These are phyloP conservation scores for Octodon degus DNA, from an alignment of 2,113 vertebrate species.

Conservation along the genomic window DNA sequence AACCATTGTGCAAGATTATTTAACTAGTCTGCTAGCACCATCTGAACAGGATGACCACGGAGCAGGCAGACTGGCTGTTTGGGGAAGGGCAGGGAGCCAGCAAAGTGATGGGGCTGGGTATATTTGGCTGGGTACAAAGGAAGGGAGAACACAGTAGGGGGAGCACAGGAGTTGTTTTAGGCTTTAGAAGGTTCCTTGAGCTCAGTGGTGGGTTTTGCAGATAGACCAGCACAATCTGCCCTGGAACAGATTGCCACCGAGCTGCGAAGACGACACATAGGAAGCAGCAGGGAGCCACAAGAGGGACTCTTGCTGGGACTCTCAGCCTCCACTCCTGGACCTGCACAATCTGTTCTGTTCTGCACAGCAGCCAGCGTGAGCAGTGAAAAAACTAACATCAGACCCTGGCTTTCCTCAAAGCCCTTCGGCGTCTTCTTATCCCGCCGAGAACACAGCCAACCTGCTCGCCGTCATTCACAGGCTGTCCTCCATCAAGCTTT, in stretches of 20 bases:
- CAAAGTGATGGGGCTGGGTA: not conserved
- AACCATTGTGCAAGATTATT: not conserved
- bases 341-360: slow-evolving; percentile 40
- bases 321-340: not conserved
- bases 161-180: not conserved
- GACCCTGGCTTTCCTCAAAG: not conserved
- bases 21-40: not conserved
- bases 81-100: too few species aligned
- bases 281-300: slow-evolving; percentile 42
- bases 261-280: not conserved
- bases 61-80: not conserved
- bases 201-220: slow-evolving; percentile 63
- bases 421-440: not conserved
- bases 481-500: not conserved
- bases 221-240: slow-evolving; percentile 57
- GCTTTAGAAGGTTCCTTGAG: slow-evolving; percentile 38
- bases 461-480: accelerated
- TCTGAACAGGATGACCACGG: not conserved
- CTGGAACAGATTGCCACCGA: slow-evolving; percentile 64
- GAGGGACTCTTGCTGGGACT: slow-evolving; percentile 29
- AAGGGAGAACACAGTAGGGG: not conserved
- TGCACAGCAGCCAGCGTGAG: not conserved
- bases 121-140: not conserved
- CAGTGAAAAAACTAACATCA: not conserved
- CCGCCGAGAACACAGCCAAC: not conserved